Conservation (phyloP, 2,113 vertebrate species). For the Hiodon tergisus region DNA sequence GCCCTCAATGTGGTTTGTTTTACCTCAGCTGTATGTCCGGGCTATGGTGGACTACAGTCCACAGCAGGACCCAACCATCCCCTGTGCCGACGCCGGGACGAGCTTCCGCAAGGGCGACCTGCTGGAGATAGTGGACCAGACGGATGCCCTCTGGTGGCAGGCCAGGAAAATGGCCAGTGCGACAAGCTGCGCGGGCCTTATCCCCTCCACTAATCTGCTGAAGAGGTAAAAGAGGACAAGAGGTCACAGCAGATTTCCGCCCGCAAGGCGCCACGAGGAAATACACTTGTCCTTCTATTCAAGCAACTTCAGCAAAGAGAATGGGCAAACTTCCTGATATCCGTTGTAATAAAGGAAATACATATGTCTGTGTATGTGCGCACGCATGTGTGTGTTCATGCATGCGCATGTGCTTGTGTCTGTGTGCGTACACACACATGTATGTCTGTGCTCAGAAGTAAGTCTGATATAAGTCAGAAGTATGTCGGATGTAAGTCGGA, state of each 20-base stretch:
- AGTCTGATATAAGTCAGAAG: too few species aligned
- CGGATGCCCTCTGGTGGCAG: slow-evolving; percentile 94
- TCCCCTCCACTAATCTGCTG: slow-evolving; percentile 82
- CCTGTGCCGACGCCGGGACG: slow-evolving; percentile 86
- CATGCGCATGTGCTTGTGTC: neutral
- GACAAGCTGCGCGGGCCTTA: slow-evolving; percentile 77
- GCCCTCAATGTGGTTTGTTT: neutral
- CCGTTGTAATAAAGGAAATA: neutral
- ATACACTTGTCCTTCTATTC: too few species aligned
- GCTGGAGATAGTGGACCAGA: slow-evolving; percentile 93
- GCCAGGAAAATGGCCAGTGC: slow-evolving; percentile 78
- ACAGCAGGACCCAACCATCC: slow-evolving; percentile 79
- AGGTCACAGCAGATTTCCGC: neutral
- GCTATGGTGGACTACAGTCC: slow-evolving; percentile 89
- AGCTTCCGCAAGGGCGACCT: slow-evolving; percentile 83
- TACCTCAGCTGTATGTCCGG: slow-evolving; percentile 74
- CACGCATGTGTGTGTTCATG: neutral
- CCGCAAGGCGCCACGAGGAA: too few species aligned
- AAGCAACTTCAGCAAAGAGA: too few species aligned
- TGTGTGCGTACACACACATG: neutral
- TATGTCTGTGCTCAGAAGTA: neutral
- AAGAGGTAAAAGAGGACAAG: slow-evolving; percentile 66
- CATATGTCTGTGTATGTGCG: too few species aligned
- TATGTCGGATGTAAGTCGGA: too few species aligned
- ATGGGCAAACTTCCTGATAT: too few species aligned